Evolutionary conservation across 2,113 vertebrate species (phyloP).

Genomic region (Mionectes macconnelli): DNA sequence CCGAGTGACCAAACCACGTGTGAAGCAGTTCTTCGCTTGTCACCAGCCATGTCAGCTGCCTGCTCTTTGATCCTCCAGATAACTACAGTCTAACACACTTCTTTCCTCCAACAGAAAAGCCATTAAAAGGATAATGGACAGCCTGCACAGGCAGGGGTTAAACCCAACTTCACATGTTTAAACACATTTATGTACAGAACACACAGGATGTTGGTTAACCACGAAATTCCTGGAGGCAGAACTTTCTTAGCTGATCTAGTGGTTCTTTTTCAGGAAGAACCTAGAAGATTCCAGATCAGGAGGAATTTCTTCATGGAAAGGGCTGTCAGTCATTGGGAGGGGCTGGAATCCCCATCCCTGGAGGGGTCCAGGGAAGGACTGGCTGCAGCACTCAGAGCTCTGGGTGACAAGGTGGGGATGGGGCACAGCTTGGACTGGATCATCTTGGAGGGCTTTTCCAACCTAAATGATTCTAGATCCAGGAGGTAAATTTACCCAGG

Average conservation of each 20-base stretch:
- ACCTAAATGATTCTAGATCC: background rate
- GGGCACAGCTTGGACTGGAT: rapidly evolving
- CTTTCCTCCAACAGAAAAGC: background rate
- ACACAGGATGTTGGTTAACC: background rate
- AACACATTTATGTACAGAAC: background rate
- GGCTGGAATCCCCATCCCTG: background rate
- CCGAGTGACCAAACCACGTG: rapidly evolving
- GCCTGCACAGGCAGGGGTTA: background rate
- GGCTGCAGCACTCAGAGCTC: background rate
- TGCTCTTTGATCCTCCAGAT: background rate
- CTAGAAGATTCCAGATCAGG: background rate
- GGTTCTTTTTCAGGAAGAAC: background rate
- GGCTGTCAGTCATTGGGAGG: background rate
- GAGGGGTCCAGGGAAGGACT: background rate
- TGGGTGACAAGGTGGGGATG: background rate
- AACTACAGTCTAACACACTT: background rate
- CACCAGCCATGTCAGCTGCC: background rate
- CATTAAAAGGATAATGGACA: background rate
- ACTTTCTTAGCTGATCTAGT: no score
- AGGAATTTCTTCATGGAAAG: background rate
- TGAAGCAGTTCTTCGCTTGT: background rate
- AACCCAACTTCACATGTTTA: background rate
- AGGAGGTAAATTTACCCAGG: background rate
- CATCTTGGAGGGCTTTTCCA: background rate
- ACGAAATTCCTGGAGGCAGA: background rate